Conservation (phyloP, 2,113 vertebrate genomes). For the Lanius collurio region DNA sequence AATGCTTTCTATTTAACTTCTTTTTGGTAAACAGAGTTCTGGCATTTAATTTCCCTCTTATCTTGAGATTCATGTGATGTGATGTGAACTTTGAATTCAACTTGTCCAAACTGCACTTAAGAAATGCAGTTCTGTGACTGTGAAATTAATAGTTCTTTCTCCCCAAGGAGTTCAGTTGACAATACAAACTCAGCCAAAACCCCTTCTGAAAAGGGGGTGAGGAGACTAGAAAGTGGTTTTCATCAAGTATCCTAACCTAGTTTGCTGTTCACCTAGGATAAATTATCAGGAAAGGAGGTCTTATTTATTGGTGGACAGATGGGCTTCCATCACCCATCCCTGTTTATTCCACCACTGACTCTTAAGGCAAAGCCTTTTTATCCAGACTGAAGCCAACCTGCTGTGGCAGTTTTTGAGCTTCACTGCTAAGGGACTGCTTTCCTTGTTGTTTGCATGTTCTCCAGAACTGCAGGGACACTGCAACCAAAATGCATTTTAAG, state of each 20-base stretch:
- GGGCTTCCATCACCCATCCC: neutral
- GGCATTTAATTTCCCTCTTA: neutral
- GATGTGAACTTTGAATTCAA: neutral
- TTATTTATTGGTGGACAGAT: neutral
- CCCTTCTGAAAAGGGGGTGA: neutral
- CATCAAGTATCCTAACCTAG: neutral
- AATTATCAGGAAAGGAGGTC: neutral
- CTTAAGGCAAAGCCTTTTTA: neutral
- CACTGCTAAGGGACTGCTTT: neutral
- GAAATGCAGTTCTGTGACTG: neutral
- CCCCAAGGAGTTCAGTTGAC: neutral
- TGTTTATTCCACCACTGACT: neutral
- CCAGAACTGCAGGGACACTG: neutral
- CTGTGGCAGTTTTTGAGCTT: neutral
- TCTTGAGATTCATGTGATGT: neutral
- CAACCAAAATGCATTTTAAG: neutral
- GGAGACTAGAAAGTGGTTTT: neutral
- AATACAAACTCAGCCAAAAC: neutral
- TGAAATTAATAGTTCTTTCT: neutral
- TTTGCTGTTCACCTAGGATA: neutral
- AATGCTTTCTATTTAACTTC: neutral
- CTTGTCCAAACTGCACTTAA: neutral
- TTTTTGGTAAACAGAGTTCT: neutral
- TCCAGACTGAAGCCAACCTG: neutral
- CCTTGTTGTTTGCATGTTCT: neutral